These are phyloP conservation scores for Hydropotes inermis DNA, from an alignment of 2,113 vertebrate genomes.

Conservation along the genomic window DNA sequence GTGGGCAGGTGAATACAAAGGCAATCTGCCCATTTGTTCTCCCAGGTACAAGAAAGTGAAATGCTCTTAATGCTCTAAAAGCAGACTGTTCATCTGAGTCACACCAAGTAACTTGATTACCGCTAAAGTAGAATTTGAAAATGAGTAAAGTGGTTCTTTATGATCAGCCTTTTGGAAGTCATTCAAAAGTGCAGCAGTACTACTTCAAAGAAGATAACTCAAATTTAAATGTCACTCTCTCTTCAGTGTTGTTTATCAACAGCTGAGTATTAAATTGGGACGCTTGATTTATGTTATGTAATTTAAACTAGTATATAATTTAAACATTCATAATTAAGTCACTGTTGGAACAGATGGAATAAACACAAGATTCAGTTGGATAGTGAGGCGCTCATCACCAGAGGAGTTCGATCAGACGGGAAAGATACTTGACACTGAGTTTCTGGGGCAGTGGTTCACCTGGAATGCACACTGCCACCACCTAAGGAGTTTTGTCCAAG, in stretches of 20 bases:
- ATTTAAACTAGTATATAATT: constrained; percentile 21
- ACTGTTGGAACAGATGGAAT: constrained; percentile 7
- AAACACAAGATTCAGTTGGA: background rate
- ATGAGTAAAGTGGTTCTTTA: constrained; percentile 47
- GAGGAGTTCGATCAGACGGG: background rate
- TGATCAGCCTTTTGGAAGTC: constrained; percentile 46
- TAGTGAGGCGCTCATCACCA: background rate
- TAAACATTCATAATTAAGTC: background rate
- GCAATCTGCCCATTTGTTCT: background rate
- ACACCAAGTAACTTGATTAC: constrained; percentile 49
- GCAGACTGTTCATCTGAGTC: constrained; percentile 56
- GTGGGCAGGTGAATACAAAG: background rate
- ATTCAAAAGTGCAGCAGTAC: constrained; percentile 29
- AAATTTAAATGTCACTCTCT: constrained; percentile 36
- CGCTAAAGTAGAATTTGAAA: constrained; percentile 38
- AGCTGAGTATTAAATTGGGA: constrained; percentile 27
- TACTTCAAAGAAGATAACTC: constrained; percentile 42
- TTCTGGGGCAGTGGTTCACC: background rate
- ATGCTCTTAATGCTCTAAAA: background rate
- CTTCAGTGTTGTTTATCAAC: constrained; percentile 34
- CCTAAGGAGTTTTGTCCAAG: background rate
- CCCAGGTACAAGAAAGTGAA: background rate
- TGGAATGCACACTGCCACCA: background rate
- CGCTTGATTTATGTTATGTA: background rate
- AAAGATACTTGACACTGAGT: background rate